Base-by-base conservation (phyloP, 2,888 invertebrate species). In the Noctua pronuba region DNA sequence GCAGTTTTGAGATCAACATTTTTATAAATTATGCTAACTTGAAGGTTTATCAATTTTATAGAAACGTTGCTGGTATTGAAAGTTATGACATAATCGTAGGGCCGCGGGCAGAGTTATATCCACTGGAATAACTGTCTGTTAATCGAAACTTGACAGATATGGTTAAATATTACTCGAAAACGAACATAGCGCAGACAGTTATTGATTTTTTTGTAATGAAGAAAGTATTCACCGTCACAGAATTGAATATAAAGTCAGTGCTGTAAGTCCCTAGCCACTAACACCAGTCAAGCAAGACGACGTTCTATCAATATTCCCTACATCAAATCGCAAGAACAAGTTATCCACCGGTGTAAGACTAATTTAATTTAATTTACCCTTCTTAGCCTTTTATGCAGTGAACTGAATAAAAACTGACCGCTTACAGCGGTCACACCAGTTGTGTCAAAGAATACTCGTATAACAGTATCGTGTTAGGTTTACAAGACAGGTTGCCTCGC, bases 401-500 rank as follows among this genome's bases (percentile, higher is more conserved):
- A 65, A 79, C 73, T 83, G 73, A 77, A 74, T 73, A 84, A 86
- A n/a, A n/a, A n/a, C n/a, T n/a, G n/a, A n/a, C n/a, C n/a, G n/a
- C n/a, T n/a, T n/a, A n/a, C n/a, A n/a, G 84, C 49, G 71, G 84
- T 84, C 87, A 75, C 84, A 86, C 87, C 35, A 86, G 79, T 75
- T 86, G 67, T 64, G 70, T 84, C 73, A 84, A 79, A 79, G 84
- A 86, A 86, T 70, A 75, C 79, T 73, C 64, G 46, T 71, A 65
- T 84, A 84, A 83, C 84, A 84, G 87, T 86, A 84, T 84, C 87
- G 70, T 75, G 84, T 79, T 84, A 75, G 87, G 84, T 75, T 84
- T 86, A 75, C 87, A 86, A 79, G 84, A 83, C 86, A 73, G 72
- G 84, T 86, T 83, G 72, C 31, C 7, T 78, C 66, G 73, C 70